A percentile compares a stretch with the other conserved stretches of the same genome.
Evolutionary conservation across 2,888 invertebrate genomes (phyloP).

Genomic region (Sinopyrophorus schimmeli): DNA sequence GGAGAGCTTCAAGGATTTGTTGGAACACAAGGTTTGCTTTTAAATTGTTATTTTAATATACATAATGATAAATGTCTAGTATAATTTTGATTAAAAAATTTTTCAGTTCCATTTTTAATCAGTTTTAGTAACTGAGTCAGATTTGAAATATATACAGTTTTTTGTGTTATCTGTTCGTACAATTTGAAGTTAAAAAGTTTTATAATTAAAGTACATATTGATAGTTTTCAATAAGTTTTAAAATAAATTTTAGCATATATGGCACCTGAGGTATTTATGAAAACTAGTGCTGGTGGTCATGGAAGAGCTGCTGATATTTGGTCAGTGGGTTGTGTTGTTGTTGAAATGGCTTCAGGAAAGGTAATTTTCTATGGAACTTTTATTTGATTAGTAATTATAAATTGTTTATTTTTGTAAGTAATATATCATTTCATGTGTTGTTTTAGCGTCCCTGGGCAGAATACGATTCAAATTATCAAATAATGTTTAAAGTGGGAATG

Average conservation of each 20-base stretch:
- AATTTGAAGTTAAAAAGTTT: too few relatives aligned
- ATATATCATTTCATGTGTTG: constrained; percentile 9
- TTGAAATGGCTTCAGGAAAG: constrained; percentile 94
- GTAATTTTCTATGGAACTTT: constrained; percentile 57
- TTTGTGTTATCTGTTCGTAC: constrained; percentile 19
- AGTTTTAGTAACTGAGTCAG: neutral
- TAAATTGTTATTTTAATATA: too few relatives aligned
- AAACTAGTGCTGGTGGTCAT: constrained; percentile 76
- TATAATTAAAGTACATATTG: too few relatives aligned
- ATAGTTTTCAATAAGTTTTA: too few relatives aligned
- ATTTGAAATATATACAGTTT: neutral
- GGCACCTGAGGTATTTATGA: constrained; percentile 95
- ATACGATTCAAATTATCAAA: constrained; percentile 90
- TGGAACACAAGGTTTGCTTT: constrained; percentile 96
- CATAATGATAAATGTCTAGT: too few relatives aligned
- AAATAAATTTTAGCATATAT: constrained; percentile 94
- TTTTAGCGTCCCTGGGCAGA: constrained; percentile 87
- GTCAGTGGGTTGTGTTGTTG: constrained; percentile 93
- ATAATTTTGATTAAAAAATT: too few relatives aligned
- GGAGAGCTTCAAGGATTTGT: constrained; percentile 87
- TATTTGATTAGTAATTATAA: neutral
- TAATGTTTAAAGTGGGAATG: constrained; percentile 95
- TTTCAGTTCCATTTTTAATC: too few relatives aligned
- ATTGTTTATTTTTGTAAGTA: neutral
- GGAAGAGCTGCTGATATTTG: constrained; percentile 94